phyloP scores from a whole-genome alignment of 2,797 vertebrate genomes.

The Ctenochaetus hawaiiensis region DNA sequence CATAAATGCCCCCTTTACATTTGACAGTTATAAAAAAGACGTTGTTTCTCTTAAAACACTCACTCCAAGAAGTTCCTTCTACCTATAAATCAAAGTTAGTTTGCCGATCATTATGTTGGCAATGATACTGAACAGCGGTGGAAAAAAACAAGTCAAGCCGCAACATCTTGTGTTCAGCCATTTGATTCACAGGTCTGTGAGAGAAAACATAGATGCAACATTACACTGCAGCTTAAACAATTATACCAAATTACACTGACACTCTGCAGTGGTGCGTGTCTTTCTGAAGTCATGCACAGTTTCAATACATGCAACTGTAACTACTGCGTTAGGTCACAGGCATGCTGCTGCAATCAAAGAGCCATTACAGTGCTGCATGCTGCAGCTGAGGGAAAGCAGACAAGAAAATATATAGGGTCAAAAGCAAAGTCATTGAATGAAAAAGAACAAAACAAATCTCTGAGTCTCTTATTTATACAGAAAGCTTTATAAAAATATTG shows the following conservation, averaged over 20 bases:
- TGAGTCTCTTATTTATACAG: neutral
- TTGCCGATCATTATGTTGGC: conserved; percentile 2
- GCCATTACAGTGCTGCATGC: conserved; percentile 51
- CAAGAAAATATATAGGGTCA: neutral
- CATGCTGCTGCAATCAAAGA: conserved; percentile 65
- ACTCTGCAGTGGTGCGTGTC: conserved; percentile 51
- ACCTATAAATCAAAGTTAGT: conserved; percentile 44
- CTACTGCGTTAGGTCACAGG: conserved; percentile 39
- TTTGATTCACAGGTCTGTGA: conserved; percentile 52
- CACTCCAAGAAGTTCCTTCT: conserved; percentile 33
- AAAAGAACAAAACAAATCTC: neutral
- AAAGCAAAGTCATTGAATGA: neutral
- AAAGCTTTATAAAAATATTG: neutral
- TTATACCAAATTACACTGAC: conserved; percentile 66
- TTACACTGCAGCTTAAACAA: conserved; percentile 62
- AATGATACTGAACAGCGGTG: conserved; percentile 64
- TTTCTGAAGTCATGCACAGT: conserved; percentile 69
- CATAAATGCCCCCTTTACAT: conserved; percentile 37
- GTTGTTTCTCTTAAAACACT: conserved; percentile 7
- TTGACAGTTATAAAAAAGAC: conserved; percentile 22
- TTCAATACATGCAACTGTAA: conserved; percentile 40
- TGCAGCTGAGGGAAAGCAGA: conserved; percentile 65
- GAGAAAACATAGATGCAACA: conserved; percentile 69
- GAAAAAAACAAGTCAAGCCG: conserved; percentile 18
- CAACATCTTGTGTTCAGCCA: conserved; percentile 21